phyloP scores from a whole-genome alignment of 2,888 invertebrate species.

The Sericinus montela region DNA sequence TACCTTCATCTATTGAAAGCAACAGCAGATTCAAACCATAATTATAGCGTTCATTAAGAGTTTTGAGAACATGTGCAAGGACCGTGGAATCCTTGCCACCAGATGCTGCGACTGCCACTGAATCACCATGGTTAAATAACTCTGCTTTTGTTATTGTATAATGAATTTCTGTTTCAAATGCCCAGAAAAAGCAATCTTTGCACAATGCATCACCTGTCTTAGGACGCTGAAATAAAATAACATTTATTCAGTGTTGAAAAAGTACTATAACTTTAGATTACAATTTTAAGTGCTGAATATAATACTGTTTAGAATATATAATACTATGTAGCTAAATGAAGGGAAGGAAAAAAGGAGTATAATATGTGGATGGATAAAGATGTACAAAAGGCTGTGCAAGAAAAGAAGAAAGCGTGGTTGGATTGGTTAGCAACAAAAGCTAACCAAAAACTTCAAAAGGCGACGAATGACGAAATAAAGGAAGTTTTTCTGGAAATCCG shows the following conservation, averaged over 20 bases:
- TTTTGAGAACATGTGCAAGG: conserved; percentile 94
- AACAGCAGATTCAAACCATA: conserved; percentile 94
- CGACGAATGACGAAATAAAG: too few relatives aligned
- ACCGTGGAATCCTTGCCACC: conserved; percentile 99
- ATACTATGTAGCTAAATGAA: too few relatives aligned
- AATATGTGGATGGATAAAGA: too few relatives aligned
- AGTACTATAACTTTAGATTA: too few relatives aligned
- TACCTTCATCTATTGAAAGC: conserved; percentile 98
- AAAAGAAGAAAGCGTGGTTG: too few relatives aligned
- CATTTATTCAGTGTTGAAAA: too few relatives aligned
- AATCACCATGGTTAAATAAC: conserved; percentile 90
- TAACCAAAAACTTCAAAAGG: too few relatives aligned
- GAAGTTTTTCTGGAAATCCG: too few relatives aligned
- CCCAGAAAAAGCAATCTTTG: conserved; percentile 95
- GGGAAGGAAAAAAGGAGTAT: too few relatives aligned
- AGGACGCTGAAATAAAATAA: conserved; percentile 82
- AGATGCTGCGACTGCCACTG: conserved; percentile 95
- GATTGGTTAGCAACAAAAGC: too few relatives aligned
- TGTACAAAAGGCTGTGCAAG: too few relatives aligned
- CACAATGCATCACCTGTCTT: conserved; percentile 96
- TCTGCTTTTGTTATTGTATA: conserved; percentile 90
- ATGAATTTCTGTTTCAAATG: conserved; percentile 97
- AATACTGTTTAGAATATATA: too few relatives aligned
- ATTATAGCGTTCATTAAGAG: conserved; percentile 92
- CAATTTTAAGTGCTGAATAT: neutral